A percentile compares a stretch with the other conserved stretches of the same genome.
Evolutionary conservation across 2,113 vertebrate species (phyloP).

Genomic region (Rhynchomys soricoides): DNA sequence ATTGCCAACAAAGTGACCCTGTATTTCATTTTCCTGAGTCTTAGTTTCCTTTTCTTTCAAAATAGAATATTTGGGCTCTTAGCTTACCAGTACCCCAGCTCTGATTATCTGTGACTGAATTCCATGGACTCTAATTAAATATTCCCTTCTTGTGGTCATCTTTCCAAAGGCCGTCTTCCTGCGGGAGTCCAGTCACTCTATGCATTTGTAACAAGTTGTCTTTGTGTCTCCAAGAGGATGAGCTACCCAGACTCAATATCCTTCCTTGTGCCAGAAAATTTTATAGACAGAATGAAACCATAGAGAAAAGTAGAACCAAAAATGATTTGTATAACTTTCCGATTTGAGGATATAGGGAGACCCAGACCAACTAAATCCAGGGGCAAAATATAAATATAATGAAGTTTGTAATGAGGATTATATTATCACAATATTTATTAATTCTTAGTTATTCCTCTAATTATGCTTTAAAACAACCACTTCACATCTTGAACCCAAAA

Average conservation of each 20-base stretch:
- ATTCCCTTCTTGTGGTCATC: not conserved
- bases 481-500: not conserved
- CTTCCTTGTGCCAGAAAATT: conserved; percentile 11
- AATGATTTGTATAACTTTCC: conserved; percentile 7
- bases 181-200: not conserved
- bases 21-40: not conserved
- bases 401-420: not conserved
- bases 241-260: not conserved
- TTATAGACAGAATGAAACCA: not conserved
- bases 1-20: not conserved
- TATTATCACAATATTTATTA: conserved; percentile 34
- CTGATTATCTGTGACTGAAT: not conserved
- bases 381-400: not conserved
- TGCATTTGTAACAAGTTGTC: not conserved
- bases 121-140: not conserved
- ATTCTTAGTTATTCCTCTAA: conserved; percentile 44
- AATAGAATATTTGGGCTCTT: not conserved
- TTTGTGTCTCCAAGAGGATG: not conserved
- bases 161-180: not conserved
- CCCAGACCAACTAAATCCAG: conserved; percentile 22
- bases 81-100: not conserved
- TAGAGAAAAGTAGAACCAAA: conserved; percentile 8
- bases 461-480: not conserved
- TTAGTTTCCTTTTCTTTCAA: conserved; percentile 44
- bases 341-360: not conserved